Evolutionary conservation across 2,888 invertebrate genomes (phyloP).

Genomic region (Caenorhabditis sp.): DNA sequence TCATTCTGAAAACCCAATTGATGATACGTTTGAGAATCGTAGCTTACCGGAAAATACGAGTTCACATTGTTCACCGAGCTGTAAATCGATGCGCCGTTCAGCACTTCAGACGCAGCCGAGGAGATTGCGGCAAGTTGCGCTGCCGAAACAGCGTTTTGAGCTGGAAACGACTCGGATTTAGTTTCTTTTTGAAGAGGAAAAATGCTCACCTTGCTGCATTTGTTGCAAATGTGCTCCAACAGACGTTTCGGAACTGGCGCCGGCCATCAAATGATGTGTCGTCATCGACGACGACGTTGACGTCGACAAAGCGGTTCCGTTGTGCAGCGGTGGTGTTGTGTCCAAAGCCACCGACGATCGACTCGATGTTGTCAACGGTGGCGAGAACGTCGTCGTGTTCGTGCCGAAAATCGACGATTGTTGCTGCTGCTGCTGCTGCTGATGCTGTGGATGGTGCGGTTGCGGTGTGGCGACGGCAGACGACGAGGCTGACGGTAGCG

Average conservation of each 20-base stretch:
- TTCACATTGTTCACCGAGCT: not conserved
- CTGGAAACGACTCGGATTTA: not conserved
- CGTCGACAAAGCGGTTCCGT: slow-evolving; percentile 4
- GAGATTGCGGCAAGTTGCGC: not conserved
- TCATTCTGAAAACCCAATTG: not conserved
- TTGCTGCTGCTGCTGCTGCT: no score
- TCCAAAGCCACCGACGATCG: slow-evolving; percentile 45
- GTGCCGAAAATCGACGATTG: slow-evolving; percentile 6
- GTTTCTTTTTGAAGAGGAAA: not conserved
- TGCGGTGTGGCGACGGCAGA: not conserved
- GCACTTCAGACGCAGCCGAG: not conserved
- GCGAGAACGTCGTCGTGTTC: slow-evolving; percentile 36
- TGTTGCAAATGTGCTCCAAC: slow-evolving; percentile 35
- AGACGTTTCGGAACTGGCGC: slow-evolving; percentile 13
- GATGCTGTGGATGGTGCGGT: no score
- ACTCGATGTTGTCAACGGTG: slow-evolving; percentile 47
- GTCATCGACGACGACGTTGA: not conserved
- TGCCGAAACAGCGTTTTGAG: slow-evolving; percentile 11
- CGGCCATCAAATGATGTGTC: slow-evolving; percentile 1
- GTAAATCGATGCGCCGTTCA: not conserved
- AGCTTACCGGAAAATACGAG: not conserved
- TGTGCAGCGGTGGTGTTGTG: slow-evolving; percentile 39
- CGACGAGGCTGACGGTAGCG: not conserved
- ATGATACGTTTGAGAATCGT: not conserved
- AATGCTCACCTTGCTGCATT: slow-evolving; percentile 11